phyloP scores from a whole-genome alignment of 2,888 invertebrate genomes.

The Drosophila multiciliata region DNA sequence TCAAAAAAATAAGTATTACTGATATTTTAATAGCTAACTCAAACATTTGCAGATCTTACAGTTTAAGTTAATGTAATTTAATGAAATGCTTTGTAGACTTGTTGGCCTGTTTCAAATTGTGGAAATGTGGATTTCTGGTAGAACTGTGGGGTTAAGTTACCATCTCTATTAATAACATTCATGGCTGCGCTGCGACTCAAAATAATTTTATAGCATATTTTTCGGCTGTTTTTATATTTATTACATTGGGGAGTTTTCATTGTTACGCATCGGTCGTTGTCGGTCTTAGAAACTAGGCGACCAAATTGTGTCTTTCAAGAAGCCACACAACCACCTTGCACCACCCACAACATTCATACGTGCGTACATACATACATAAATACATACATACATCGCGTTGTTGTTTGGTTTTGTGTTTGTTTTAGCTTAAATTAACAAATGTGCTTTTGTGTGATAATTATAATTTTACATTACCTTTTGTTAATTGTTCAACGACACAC shows the following conservation, averaged over 20 bases:
- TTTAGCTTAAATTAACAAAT: slow-evolving; percentile 83
- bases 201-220: slow-evolving; percentile 82
- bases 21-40: neutral
- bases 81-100: neutral
- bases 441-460: slow-evolving; percentile 82
- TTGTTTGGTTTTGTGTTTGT: slow-evolving; percentile 64
- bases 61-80: neutral
- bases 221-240: slow-evolving; percentile 84
- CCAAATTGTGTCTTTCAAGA: slow-evolving; percentile 74
- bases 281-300: slow-evolving; percentile 56
- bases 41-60: neutral
- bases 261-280: slow-evolving; percentile 78
- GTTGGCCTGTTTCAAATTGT: neutral
- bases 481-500: slow-evolving; percentile 82
- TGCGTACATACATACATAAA: slow-evolving; percentile 5
- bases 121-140: neutral
- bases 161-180: slow-evolving; percentile 40
- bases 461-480: slow-evolving; percentile 84
- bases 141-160: neutral
- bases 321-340: slow-evolving; percentile 10
- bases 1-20: too few species aligned
- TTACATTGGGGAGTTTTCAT: slow-evolving; percentile 83
- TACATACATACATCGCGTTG: slow-evolving; percentile 12
- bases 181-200: slow-evolving; percentile 42
- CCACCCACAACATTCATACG: slow-evolving; percentile 12